Base-by-base conservation (phyloP, 2,113 vertebrate species). In the Limnothrissa miodon region DNA sequence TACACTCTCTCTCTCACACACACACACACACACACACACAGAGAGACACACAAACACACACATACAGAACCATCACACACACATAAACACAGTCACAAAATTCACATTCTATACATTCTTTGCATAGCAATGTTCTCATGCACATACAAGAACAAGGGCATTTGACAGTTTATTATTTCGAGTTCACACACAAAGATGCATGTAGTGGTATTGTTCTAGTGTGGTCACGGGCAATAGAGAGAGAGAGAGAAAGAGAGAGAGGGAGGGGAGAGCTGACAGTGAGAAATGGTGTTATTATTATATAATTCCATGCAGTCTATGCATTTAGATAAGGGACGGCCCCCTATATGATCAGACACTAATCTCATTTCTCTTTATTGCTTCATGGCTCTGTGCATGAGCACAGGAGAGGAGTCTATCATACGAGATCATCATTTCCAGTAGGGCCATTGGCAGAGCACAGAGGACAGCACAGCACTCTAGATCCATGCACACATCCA, bases 161-260 rank as follows among this genome's bases (percentile, higher is more conserved):
- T 74, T 29, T 74, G 66, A 74, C 66, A 74, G 66, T 88, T 88
- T 86, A 82, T 84, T 83, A 74, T 86, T 87, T 87, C 83, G 66
- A 81, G 80, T 86, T 91, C 87, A 91, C 85, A 88, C 66, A 74
- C 29, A 36, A 56, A 56, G 51, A 56, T 56, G 51, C 51, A 56
- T 56, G 51, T 23, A 33, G 59, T 29, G 7, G n/a, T 33, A 17
- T 15, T 36, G 9, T 33, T 84, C 83, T 84, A 87, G 86, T 84
- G 80, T 86, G 66, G 66, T 74, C 66, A 33, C 29, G 15, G 66
- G 66, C 29, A 36, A 70, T 74, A 74, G 29, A 13, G 59, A 81
- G 45, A 29, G 23, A 81, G 29, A 81, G 44, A 56, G 23, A 42
- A 25, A 53, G 74, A 74, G 44, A 46, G 29, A 15, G 53, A 29